Evolutionary conservation across 2,888 invertebrate species (phyloP), one percentile per base, ranked within the genome.

Genomic region (Cynaeus angustus): DNA sequence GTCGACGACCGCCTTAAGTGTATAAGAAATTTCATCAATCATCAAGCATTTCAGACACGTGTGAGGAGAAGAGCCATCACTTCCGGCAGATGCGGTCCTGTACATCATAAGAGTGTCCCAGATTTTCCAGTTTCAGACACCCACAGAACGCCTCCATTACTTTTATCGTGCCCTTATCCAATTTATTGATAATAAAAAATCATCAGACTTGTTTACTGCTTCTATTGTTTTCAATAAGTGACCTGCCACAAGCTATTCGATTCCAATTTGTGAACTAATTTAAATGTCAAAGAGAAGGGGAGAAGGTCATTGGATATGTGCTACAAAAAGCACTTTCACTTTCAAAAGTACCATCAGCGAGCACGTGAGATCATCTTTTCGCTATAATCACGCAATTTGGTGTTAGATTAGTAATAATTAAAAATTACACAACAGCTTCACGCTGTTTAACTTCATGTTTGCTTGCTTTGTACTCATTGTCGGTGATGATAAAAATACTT

Each of bases 261-360:
- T n/a, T 30, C 14, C 46, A 12, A 46, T 46, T n/a, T 59, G 26
- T 45, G 33, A 13, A 45, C 46, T n/a, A 48, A 28, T 48, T 62
- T 21, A 53, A 46, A 43, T 10, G 16, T 12, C 28, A 14, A 62
- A 55, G 45, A 55, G 55, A 66, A 66, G 45, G 66, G 45, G 13
- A 21, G 14, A 70, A 70, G 69, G 66, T 59, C 69, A 66, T 12
- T 45, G n/a, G n/a, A 13, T 13, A 46, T 13, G 12, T 12, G 37
- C 16, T 33, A 71, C 61, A 74, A 74, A 74, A 76, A 72, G 72
- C 64, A 76, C 76, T 76, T 76, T 76, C 76, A 76, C 76, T 76
- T 76, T 73, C 71, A 66, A 66, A 64, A 68, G 58, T 37, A 56
- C 64, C 28, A 68, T 64, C 48, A 58, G 43, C 28, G 14, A 53